These are phyloP conservation scores for Caenorhabditis elegans DNA, from an alignment of 1,140 invertebrate species.

Conservation along the genomic window WBcel235 BX284604.4:17091501-17092000, in stretches of 20 bases:
- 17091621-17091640: conserved; percentile 84
- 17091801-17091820: no score
- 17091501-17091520: not conserved
- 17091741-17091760: conserved; percentile 68
- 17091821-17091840: no score
- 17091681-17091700: conserved; percentile 74
- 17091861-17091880: no score
- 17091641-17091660: conserved; percentile 81
- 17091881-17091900: no score
- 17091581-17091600: conserved; percentile 68
- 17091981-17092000: no score
- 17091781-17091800: no score
- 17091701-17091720: conserved; percentile 84
- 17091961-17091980: no score
- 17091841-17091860: no score
- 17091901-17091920: no score
- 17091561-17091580: conserved; percentile 39
- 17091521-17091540: not conserved
- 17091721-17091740: conserved; percentile 79
- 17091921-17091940: no score
- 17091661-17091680: conserved; percentile 67
- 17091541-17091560: not conserved
- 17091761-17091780: no score
- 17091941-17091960: not conserved
- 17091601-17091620: conserved; percentile 70